Evolutionary conservation across 2,797 vertebrate species (phyloP), one percentile per base, ranked within the genome.

Genomic region (Pipistrellus kuhlii): DNA sequence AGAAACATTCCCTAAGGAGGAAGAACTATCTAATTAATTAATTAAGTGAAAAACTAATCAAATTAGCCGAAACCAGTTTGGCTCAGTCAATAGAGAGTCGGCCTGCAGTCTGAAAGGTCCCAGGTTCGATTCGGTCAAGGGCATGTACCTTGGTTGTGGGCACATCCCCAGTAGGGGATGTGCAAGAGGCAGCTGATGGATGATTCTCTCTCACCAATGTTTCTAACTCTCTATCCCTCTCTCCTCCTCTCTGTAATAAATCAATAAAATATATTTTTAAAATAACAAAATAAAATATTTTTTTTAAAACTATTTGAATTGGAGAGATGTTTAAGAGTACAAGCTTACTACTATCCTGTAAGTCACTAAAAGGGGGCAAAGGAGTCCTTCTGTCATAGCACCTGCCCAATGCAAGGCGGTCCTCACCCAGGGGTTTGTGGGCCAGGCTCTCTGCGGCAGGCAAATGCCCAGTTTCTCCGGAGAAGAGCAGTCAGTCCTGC

Each of bases 341-440:
- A 38, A 23, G 35, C 25, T 78, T 3, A 20, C 17, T 51, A 10
- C 62, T 38, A 35, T 13, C 5, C 57, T 38, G 18, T 59, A 96
- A 88, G 66, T 89, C 72, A 69, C 23, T 35, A 7, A 96, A 95
- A 46, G 38, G 32, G 55, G 30, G 0, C 64, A 83, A 91, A 96
- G 48, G 15, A 88, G 38, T 41, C 15, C 68, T 96, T 92, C 68
- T 94, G 69, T 66, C 2, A 0, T 30, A 27, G 68, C 55, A 87
- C 75, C 71, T 97, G 85, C 77, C 73, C 97, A 97, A 97, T 95
- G 91, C 91, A 78, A 96, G 96, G 96, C 96, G 96, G 95, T 82
- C 57, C 55, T 86, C 62, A 86, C n/a, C 84, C 82, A 72, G 88
- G 96, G 96, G 97, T 96, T 93, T 85, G 96, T 84, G 93, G 68